Evolutionary conservation across 2,797 vertebrate genomes (phyloP), one percentile per base, ranked within the genome.

Genomic region (Avahi laniger): DNA sequence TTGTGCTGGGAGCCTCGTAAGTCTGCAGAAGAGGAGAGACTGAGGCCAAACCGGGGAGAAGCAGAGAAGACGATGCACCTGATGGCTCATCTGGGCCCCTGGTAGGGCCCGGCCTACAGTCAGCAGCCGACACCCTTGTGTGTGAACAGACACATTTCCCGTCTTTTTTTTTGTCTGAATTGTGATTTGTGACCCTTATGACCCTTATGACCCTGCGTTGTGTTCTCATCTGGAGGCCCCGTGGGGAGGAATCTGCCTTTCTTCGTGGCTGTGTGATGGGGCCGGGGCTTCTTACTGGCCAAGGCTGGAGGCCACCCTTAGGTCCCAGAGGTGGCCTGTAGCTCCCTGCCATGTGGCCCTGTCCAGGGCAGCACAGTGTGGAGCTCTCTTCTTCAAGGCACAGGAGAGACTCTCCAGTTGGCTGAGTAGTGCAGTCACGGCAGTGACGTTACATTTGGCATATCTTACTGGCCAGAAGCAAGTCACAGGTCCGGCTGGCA

Each of bases 231-330:
- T 17, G 43, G 70, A 76, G 63, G 10, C 70, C 22, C 3, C 3
- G 5, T 20, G 46, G 33, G 33, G 54, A 70, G 43, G 72, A 52
- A 17, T 7, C 35, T 20, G 72, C 14, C 26, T 89, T 10, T 35
- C 35, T 33, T 43, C 7, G 69, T 0, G 2, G 70, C 50, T 6
- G 2, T 17, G 1, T 50, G 61, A 14, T 9, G 0, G 7, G 52
- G 18, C 28, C 6, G 0, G 41, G n/a, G n/a, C 83, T 80, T 41
- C 63, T 10, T 14, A 5, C 3, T 1, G 2, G 28, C 28, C 5
- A 2, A 7, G 0, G 52, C 72, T 43, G 8, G 48, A 50, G 46
- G 35, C 20, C 17, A 6, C 7, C 4, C 30, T 7, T 14, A 26
- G 41, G 50, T 78, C n/a, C 43, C 24, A 18, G 0, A 28, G 52